These are phyloP conservation scores for Ptychoptera contaminata DNA, from an alignment of 2,888 invertebrate genomes.

Conservation along the genomic window DNA sequence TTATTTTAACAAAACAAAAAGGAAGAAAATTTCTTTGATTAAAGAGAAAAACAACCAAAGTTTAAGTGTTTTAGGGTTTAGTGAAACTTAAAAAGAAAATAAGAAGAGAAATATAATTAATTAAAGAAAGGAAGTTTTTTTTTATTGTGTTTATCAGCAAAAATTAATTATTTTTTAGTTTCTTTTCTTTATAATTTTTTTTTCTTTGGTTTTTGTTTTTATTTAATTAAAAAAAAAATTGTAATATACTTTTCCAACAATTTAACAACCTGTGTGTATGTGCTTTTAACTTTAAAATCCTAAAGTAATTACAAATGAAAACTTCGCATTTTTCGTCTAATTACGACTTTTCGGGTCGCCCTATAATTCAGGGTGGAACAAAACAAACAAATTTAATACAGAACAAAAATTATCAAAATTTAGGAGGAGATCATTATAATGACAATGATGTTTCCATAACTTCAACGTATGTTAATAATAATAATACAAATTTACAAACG, in stretches of 20 bases:
- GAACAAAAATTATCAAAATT: constrained; percentile 8
- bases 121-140: neutral
- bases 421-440: constrained; percentile 9
- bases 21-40: neutral
- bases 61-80: too few species aligned
- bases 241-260: neutral
- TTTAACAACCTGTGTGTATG: neutral
- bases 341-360: constrained; percentile 21
- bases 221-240: neutral
- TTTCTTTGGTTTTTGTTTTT: neutral
- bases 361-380: constrained; percentile 16
- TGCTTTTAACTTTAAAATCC: neutral
- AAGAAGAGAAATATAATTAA: neutral
- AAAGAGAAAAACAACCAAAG: too few species aligned
- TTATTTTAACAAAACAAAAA: neutral
- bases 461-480: constrained; percentile 7
- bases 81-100: neutral
- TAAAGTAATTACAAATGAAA: constrained; percentile 17
- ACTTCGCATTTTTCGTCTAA: constrained; percentile 20
- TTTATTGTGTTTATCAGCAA: too few species aligned
- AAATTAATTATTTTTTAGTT: neutral
- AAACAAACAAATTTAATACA: constrained; percentile 7
- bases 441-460: constrained; percentile 13
- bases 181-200: neutral
- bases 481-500: constrained; percentile 8